Base-by-base conservation (phyloP, 2,888 invertebrate species). In the Drosophila leonis region DNA sequence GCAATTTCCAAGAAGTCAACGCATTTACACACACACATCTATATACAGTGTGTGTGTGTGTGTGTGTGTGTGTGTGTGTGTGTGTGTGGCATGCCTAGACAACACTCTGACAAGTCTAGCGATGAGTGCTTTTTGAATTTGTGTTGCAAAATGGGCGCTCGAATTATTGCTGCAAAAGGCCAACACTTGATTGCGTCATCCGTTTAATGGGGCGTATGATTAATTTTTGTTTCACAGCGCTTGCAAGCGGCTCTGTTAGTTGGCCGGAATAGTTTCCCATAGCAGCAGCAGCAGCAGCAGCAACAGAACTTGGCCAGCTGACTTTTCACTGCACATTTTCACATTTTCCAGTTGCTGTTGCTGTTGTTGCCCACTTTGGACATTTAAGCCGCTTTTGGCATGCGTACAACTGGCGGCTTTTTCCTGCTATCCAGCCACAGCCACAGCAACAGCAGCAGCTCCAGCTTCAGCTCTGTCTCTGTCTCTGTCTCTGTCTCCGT, bases 301-400 rank as follows among this genome's bases (percentile, higher is more conserved):
- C 24, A 24, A 4, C 24, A 78, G 82, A 79, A 80, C 75, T 78
- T 79, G 82, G 75, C 81, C 83, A 78, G 82, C 81, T 82, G 80
- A 83, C 89, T 90, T 88, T 86, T 90, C 88, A 82, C 80, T 90
- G 79, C 78, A 88, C 86, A 90, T 90, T 91, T 85, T 87, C 89
- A 85, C 83, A 84, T 83, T 88, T 86, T 88, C 80, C 89, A 87
- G 72, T 60, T 73, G 81, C 44, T 63, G 64, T 24, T 46, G 66
- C 64, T 78, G 84, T 85, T 83, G 88, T 88, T 80, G 81, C 83
- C 87, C 90, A 87, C 90, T 90, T 87, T 90, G 87, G 87, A 90
- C 87, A 90, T 87, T 90, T 88, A 90, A 87, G 90, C 88, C 83
- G 90, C 90, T 83, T 89, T 89, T 88, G 87, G 90, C 86, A 85